Percentiles rank a stretch among this genome's conserved stretches.
phyloP scores from a whole-genome alignment of 2,888 invertebrate genomes.

The Ichneumoninae sp. region DNA sequence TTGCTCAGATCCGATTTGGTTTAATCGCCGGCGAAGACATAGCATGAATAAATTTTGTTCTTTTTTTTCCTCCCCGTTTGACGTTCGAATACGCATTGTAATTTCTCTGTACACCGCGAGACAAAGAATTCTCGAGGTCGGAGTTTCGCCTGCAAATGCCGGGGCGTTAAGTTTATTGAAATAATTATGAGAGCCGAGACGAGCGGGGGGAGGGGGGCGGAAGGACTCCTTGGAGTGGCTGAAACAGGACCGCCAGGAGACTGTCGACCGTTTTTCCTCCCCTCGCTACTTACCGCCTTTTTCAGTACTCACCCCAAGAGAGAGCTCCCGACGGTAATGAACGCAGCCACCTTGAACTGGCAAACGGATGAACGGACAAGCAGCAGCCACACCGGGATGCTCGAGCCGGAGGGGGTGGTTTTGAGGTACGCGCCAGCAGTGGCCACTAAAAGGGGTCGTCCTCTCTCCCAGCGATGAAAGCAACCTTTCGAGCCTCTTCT shows the following conservation, averaged over 20 bases:
- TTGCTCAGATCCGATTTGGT: not conserved
- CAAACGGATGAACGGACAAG: constrained; percentile 80
- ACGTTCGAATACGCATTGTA: not conserved
- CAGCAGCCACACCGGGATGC: constrained; percentile 55
- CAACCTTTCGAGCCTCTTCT: constrained; percentile 73
- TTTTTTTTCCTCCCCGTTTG: not conserved
- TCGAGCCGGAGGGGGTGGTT: constrained; percentile 51
- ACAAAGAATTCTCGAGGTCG: not conserved
- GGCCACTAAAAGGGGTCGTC: constrained; percentile 79
- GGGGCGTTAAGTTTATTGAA: constrained; percentile 60
- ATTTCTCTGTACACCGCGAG: not conserved
- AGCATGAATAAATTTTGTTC: not conserved
- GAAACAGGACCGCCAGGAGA: constrained; percentile 51
- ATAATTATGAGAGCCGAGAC: constrained; percentile 66
- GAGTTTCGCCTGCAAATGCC: not conserved
- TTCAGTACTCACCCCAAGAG: constrained; percentile 32
- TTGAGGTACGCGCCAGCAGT: constrained; percentile 41
- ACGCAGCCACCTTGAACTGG: constrained; percentile 83
- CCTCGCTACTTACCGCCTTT: constrained; percentile 33
- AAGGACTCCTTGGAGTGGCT: constrained; percentile 67
- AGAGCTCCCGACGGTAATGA: constrained; percentile 77
- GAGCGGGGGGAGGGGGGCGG: constrained; percentile 39
- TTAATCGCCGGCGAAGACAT: not conserved
- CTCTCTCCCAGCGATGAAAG: constrained; percentile 77
- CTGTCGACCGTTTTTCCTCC: constrained; percentile 50